Conservation (phyloP, 2,888 invertebrate genomes). For the Spisula solida region DNA sequence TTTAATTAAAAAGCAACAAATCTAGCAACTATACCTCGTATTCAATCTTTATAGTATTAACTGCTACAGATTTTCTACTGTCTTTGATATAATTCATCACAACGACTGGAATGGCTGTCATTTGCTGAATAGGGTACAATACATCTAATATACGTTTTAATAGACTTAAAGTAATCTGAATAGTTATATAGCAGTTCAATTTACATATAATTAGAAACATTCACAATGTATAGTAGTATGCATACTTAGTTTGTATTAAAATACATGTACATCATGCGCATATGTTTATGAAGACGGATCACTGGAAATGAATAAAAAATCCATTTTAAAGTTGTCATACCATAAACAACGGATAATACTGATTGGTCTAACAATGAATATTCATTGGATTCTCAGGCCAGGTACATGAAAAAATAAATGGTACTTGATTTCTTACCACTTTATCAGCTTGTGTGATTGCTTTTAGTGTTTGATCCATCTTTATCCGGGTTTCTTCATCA, state of each 20-base stretch:
- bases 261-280: neutral
- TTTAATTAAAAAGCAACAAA: too few relatives aligned
- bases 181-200: neutral
- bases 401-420: neutral
- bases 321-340: neutral
- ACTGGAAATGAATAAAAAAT: neutral
- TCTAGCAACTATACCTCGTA: too few relatives aligned
- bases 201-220: neutral
- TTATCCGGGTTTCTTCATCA: neutral
- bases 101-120: neutral
- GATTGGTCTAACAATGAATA: too few relatives aligned
- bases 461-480: neutral
- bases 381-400: neutral
- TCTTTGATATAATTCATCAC: slow-evolving; percentile 13
- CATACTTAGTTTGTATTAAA: neutral
- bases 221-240: neutral
- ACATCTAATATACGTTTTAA: neutral
- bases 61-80: slow-evolving; percentile 1
- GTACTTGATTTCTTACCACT: neutral
- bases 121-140: neutral
- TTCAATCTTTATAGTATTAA: neutral
- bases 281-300: neutral
- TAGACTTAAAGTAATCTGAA: neutral
- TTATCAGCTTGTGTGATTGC: neutral
- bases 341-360: too few relatives aligned